Evolutionary conservation across 2,888 invertebrate species (phyloP).

Genomic region (Ligdia adustata): DNA sequence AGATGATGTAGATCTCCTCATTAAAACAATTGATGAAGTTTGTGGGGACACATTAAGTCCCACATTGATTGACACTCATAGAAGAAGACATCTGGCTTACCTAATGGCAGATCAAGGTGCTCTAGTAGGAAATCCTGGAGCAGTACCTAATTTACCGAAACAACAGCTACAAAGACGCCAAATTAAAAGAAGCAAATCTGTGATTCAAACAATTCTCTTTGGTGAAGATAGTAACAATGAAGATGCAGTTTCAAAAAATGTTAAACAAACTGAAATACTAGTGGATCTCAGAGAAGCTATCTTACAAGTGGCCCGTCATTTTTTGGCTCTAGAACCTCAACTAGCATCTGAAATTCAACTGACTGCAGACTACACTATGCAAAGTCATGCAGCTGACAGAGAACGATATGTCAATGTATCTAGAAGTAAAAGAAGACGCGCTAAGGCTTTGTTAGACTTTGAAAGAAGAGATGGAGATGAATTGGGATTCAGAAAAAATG

Average conservation of each 20-base stretch:
- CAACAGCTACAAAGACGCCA: conserved; percentile 94
- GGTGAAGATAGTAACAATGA: conserved; percentile 91
- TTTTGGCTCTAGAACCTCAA: conserved; percentile 96
- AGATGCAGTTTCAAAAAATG: conserved; percentile 96
- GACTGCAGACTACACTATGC: conserved; percentile 97
- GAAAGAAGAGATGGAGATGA: conserved; percentile 99
- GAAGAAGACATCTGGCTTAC: conserved; percentile 96
- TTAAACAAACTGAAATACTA: conserved; percentile 98
- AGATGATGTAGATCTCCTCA: conserved; percentile 94
- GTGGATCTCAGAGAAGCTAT: conserved; percentile 99
- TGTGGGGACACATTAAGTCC: conserved; percentile 93
- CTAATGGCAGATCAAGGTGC: conserved; percentile 98
- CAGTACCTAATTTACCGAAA: conserved; percentile 95
- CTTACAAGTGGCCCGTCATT: conserved; percentile 95
- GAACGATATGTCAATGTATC: conserved; percentile 98
- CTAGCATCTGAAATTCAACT: conserved; percentile 90
- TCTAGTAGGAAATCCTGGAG: conserved; percentile 95
- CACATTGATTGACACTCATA: conserved; percentile 93
- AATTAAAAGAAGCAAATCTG: conserved; percentile 94
- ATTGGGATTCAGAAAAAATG: conserved; percentile 98
- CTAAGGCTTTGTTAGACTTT: conserved; percentile 98
- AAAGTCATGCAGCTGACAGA: conserved; percentile 97
- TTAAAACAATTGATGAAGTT: conserved; percentile 88
- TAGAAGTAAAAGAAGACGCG: conserved; percentile 92
- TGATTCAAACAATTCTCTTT: conserved; percentile 94